phyloP scores from a whole-genome alignment of 2,888 invertebrate species.

The Tipula unca region DNA sequence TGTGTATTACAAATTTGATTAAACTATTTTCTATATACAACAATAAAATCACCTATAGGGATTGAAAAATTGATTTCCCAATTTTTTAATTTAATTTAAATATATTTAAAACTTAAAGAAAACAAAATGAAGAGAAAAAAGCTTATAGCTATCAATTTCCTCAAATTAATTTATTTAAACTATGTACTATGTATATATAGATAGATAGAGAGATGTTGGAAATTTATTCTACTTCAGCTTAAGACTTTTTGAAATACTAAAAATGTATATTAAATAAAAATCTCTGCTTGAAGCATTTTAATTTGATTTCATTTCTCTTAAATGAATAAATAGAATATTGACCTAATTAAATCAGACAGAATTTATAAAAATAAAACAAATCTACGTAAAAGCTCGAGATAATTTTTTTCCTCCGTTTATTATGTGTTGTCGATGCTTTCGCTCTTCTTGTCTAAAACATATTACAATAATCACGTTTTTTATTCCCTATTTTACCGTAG shows the following conservation, averaged over 20 bases:
- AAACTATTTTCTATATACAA: not conserved
- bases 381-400: not conserved
- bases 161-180: not conserved
- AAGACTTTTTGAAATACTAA: not conserved
- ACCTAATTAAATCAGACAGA: not conserved
- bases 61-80: not conserved
- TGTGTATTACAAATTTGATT: not conserved
- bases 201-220: not conserved
- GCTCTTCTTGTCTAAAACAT: not conserved
- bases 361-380: not conserved
- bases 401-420: not conserved
- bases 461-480: not conserved
- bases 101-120: not conserved
- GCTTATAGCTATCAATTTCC: not conserved
- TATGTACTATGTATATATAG: not conserved
- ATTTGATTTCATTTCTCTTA: not conserved
- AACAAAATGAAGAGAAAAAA: not conserved
- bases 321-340: not conserved
- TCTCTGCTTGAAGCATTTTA: not conserved
- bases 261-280: not conserved
- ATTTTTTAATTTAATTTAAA: not conserved
- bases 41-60: not conserved
- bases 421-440: not conserved
- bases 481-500: not conserved
- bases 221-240: not conserved